Evolutionary conservation across 1,140 invertebrate species (phyloP).

Genomic region (Nebria ingens): DNA sequence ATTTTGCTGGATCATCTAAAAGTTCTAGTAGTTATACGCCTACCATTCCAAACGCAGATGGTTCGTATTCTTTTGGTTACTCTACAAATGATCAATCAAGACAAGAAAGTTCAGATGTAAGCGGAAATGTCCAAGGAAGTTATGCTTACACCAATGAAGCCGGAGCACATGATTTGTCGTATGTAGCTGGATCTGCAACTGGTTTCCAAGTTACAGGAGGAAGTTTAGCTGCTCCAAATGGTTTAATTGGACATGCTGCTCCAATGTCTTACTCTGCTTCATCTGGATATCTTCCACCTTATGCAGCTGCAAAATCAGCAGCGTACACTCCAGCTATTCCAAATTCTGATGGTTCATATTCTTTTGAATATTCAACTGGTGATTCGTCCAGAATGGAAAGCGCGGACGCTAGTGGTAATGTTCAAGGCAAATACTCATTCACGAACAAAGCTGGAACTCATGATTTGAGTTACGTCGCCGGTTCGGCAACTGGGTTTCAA

Average conservation of each 20-base stretch:
- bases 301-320: background rate
- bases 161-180: constrained; percentile 13
- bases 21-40: background rate
- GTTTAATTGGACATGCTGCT: background rate
- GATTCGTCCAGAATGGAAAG: constrained; percentile 20
- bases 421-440: constrained; percentile 21
- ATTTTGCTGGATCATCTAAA: constrained; percentile 14
- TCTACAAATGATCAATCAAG: constrained; percentile 19
- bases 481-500: constrained; percentile 15
- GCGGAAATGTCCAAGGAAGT: constrained; percentile 22
- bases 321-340: background rate
- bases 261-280: background rate
- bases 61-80: constrained; percentile 24
- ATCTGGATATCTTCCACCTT: background rate
- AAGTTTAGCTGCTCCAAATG: background rate
- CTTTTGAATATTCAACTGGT: constrained; percentile 21
- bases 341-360: constrained; percentile 20
- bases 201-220: constrained; percentile 19
- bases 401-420: constrained; percentile 21
- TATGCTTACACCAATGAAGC: constrained; percentile 20
- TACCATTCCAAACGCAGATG: constrained; percentile 14
- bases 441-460: constrained; percentile 11
- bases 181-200: constrained; percentile 17
- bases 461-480: constrained; percentile 15
- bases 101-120: constrained; percentile 21